phyloP scores from a whole-genome alignment of 2,113 vertebrate genomes.

The Gavia stellata region DNA sequence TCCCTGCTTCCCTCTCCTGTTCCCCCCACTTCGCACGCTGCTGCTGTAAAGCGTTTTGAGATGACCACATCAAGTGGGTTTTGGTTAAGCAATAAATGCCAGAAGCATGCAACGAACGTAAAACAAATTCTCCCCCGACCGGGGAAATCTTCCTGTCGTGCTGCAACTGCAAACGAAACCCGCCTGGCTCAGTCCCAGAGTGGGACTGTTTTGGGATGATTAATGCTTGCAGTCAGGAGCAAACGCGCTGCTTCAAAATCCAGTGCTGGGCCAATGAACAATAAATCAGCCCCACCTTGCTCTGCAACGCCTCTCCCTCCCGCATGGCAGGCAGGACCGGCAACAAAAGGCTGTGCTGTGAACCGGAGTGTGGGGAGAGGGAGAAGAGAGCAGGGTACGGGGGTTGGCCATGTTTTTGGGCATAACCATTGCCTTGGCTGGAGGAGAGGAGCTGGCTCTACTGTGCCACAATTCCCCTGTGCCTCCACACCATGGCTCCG shows the following conservation, averaged over 20 bases:
- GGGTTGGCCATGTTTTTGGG: not conserved
- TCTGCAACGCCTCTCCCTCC: slow-evolving; percentile 35
- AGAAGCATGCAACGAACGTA: slow-evolving; percentile 18
- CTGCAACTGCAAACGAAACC: slow-evolving; percentile 46
- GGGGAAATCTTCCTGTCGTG: slow-evolving; percentile 27
- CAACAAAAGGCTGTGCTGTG: not conserved
- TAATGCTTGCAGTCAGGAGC: slow-evolving; percentile 56
- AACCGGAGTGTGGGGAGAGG: not conserved
- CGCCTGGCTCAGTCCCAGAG: slow-evolving; percentile 11
- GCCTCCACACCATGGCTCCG: fast-evolving
- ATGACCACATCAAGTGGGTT: slow-evolving; percentile 46
- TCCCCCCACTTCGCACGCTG: not conserved
- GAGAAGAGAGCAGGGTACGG: not conserved
- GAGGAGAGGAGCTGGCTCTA: not conserved
- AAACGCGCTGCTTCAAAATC: slow-evolving; percentile 23
- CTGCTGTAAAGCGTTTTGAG: not conserved
- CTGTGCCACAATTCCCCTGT: fast-evolving
- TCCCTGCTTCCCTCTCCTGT: not conserved
- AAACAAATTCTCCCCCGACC: slow-evolving; percentile 5
- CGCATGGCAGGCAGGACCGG: not conserved
- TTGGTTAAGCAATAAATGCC: slow-evolving; percentile 53
- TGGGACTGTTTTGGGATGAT: slow-evolving; percentile 16
- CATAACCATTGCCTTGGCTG: not conserved
- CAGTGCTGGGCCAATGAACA: not conserved
- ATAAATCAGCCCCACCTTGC: slow-evolving; percentile 64